Evolutionary conservation across 1,140 invertebrate genomes (phyloP).

Genomic region (Lepidostoma basale): DNA sequence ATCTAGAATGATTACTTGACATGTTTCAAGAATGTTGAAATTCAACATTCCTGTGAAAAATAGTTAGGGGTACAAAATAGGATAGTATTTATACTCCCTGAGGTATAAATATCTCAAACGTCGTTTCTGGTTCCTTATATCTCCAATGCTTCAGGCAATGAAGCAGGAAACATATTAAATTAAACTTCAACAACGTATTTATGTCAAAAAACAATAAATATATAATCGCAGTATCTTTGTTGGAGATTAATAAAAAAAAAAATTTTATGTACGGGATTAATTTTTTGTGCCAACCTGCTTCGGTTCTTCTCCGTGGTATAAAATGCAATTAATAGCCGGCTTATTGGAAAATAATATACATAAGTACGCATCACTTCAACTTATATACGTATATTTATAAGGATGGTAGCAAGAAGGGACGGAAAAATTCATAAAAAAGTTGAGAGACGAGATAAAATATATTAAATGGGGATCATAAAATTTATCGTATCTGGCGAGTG

Average conservation of each 20-base stretch:
- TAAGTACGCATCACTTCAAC: background rate
- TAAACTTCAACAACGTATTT: too few relatives aligned
- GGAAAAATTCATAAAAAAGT: conserved; percentile 13
- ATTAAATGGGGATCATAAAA: conserved; percentile 24
- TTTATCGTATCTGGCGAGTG: conserved; percentile 20
- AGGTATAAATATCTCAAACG: too few relatives aligned
- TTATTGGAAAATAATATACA: background rate
- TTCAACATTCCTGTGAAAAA: too few relatives aligned
- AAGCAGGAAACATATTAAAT: too few relatives aligned
- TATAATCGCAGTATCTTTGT: too few relatives aligned
- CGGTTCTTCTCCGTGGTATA: background rate
- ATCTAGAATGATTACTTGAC: too few relatives aligned
- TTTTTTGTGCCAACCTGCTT: background rate
- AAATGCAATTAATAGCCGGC: background rate
- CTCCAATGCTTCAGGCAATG: too few relatives aligned
- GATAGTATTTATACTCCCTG: too few relatives aligned
- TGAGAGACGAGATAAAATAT: conserved; percentile 15
- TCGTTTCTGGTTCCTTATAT: too few relatives aligned
- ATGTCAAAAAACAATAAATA: too few relatives aligned
- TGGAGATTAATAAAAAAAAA: background rate
- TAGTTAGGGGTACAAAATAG: too few relatives aligned
- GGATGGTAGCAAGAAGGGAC: background rate
- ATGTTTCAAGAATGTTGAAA: too few relatives aligned
- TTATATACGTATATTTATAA: background rate
- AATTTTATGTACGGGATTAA: conserved; percentile 17